phyloP scores from a whole-genome alignment of 2,113 vertebrate genomes.

The Pitta sordida region DNA sequence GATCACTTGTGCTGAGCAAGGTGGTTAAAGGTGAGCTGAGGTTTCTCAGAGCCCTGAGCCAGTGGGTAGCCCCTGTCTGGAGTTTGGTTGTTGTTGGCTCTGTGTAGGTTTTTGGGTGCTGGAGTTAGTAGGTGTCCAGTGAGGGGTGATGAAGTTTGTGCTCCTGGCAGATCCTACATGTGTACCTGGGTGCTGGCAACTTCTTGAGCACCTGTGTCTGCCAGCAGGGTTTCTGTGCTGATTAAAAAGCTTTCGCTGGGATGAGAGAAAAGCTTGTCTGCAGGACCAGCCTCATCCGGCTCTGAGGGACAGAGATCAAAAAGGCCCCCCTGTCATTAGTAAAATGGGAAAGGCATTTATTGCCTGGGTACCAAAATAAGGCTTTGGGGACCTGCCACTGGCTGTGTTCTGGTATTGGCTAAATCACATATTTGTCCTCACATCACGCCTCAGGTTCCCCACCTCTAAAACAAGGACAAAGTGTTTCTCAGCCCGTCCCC shows the following conservation, averaged over 20 bases:
- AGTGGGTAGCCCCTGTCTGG: constrained; percentile 1
- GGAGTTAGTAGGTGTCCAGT: background rate
- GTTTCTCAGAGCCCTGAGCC: background rate
- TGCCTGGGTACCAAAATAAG: background rate
- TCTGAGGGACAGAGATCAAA: background rate
- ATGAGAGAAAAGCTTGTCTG: background rate
- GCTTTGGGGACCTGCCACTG: background rate
- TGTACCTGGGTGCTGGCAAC: background rate
- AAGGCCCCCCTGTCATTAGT: background rate
- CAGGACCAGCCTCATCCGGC: background rate
- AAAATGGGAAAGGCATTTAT: background rate
- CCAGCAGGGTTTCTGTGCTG: background rate
- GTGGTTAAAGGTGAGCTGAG: constrained; percentile 22
- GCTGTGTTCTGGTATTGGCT: background rate
- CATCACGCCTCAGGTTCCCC: background rate
- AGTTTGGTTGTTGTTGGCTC: background rate
- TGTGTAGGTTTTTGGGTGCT: background rate
- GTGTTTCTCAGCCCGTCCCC: background rate
- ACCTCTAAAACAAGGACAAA: background rate
- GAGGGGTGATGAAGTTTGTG: background rate
- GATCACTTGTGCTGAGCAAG: constrained; percentile 6
- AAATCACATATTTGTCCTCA: background rate
- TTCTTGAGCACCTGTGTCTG: background rate
- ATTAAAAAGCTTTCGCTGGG: background rate
- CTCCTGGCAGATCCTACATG: background rate